Percentiles rank a stretch among this genome's conserved stretches.
Conservation (phyloP, 2,113 vertebrate species). For the Gasterosteus aculeatus region DNA sequence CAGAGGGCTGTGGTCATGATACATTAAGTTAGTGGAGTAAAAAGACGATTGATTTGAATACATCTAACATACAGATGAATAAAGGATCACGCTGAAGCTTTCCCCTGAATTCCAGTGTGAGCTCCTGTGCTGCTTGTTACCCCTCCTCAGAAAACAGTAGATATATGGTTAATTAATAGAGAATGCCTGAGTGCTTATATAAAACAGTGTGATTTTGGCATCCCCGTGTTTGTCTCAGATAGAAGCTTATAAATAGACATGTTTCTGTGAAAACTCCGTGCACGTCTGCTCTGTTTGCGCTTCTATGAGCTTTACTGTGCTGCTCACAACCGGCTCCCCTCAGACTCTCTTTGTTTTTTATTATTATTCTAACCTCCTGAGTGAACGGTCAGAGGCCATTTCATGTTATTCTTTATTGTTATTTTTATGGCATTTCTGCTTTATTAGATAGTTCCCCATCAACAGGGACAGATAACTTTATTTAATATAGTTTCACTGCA, state of each 20-base stretch:
- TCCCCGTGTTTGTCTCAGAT: slow-evolving; percentile 14
- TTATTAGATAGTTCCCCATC: slow-evolving; percentile 58
- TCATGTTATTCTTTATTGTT: slow-evolving; percentile 58
- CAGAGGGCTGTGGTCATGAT: slow-evolving; percentile 6
- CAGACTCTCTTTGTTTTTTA: slow-evolving; percentile 5
- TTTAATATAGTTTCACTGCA: slow-evolving; percentile 57
- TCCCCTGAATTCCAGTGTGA: neutral
- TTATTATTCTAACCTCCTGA: slow-evolving; percentile 50
- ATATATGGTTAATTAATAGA: slow-evolving; percentile 11
- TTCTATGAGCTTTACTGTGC: neutral
- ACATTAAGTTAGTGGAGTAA: neutral
- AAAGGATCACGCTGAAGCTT: neutral
- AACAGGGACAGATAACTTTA: slow-evolving; percentile 38
- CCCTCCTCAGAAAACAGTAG: neutral
- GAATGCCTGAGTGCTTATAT: slow-evolving; percentile 15
- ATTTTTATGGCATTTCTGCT: slow-evolving; percentile 55
- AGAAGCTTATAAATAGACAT: slow-evolving; percentile 56
- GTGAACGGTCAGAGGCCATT: slow-evolving; percentile 37
- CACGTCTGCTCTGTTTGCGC: slow-evolving; percentile 32
- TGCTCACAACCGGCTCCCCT: neutral
- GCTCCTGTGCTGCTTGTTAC: neutral
- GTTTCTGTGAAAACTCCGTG: slow-evolving; percentile 43
- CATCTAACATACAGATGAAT: slow-evolving; percentile 21
- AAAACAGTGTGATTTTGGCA: slow-evolving; percentile 10
- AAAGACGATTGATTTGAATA: slow-evolving; percentile 24